A percentile compares a stretch with the other conserved stretches of the same genome.
Evolutionary conservation across 2,888 invertebrate species (phyloP).

Genomic region (Aphidoletes aphidimyza): DNA sequence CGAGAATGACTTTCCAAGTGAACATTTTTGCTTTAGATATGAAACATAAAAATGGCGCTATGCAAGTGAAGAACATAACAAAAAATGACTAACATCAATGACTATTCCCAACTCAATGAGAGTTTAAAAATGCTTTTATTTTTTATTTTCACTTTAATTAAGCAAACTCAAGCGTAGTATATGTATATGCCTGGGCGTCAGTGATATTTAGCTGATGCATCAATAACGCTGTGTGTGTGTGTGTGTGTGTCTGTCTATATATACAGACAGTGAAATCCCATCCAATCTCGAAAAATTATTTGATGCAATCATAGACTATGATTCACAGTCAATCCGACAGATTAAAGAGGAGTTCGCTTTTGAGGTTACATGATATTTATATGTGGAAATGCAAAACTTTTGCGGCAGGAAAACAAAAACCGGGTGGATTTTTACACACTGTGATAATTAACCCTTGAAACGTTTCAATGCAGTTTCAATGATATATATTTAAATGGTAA

Average conservation of each 20-base stretch:
- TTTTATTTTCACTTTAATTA: constrained; percentile 51
- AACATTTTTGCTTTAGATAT: background rate
- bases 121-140: constrained; percentile 27
- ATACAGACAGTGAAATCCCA: background rate
- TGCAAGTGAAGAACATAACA: background rate
- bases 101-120: background rate
- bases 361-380: too few species aligned
- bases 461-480: background rate
- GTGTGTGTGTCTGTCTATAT: background rate
- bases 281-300: too few species aligned
- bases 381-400: too few species aligned
- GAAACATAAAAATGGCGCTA: too few species aligned
- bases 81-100: background rate
- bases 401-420: too few species aligned
- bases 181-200: background rate
- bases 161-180: too few species aligned
- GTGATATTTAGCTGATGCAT: background rate
- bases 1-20: too few species aligned
- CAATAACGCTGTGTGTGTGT: background rate
- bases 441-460: constrained; percentile 37
- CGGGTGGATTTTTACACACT: background rate
- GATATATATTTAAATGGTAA: background rate
- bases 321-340: too few species aligned
- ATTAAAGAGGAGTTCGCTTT: too few species aligned
- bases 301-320: constrained; percentile 19